These are phyloP conservation scores for Notolabrus celidotus DNA, from an alignment of 2,797 vertebrate species.

Conservation along the genomic window DNA sequence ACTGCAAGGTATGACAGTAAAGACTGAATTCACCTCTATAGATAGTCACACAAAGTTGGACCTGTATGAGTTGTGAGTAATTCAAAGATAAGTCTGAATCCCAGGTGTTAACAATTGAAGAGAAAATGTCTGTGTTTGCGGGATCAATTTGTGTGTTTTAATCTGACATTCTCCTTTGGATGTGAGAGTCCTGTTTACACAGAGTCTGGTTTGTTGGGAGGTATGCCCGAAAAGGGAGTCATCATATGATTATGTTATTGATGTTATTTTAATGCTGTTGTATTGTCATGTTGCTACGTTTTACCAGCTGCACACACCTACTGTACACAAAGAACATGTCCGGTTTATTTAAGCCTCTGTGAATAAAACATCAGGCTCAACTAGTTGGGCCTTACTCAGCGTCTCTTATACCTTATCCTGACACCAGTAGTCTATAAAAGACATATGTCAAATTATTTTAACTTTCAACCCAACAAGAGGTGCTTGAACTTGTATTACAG, in stretches of 20 bases:
- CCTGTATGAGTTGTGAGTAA: background rate
- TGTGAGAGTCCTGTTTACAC: background rate
- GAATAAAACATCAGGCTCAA: slow-evolving; percentile 4
- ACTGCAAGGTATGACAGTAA: background rate
- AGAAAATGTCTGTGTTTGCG: background rate
- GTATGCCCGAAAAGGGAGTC: background rate
- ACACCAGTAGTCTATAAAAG: background rate
- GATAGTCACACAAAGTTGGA: background rate
- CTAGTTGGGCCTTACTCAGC: background rate
- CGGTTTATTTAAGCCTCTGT: background rate
- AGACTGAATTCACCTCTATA: background rate
- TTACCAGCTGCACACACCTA: slow-evolving; percentile 3
- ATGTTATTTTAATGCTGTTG: slow-evolving; percentile 6
- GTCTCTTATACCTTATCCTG: background rate
- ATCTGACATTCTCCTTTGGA: slow-evolving; percentile 1
- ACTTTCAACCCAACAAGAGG: background rate
- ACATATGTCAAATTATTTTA: background rate
- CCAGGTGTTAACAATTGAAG: background rate
- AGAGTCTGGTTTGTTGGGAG: background rate
- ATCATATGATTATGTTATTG: background rate
- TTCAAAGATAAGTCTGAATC: background rate
- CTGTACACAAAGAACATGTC: slow-evolving; percentile 9
- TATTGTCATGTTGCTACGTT: slow-evolving; percentile 10
- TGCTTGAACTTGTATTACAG: background rate
- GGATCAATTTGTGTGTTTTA: slow-evolving; percentile 5